A percentile compares a stretch with the other conserved stretches of the same genome.
These are phyloP conservation scores for Solen grandis DNA, from an alignment of 1,140 invertebrate species.

Conservation along the genomic window DNA sequence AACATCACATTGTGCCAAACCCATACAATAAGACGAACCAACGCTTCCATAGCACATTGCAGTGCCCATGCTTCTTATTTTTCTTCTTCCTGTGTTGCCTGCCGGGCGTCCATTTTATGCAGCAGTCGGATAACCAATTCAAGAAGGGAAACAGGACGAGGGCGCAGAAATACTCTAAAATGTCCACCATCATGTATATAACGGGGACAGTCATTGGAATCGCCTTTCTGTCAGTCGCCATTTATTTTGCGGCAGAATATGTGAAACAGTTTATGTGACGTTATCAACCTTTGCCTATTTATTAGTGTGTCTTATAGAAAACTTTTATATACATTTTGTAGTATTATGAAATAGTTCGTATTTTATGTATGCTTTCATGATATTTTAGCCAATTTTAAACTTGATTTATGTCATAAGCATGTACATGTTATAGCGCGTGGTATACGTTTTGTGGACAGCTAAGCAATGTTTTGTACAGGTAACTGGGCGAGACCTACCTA, in stretches of 20 bases:
- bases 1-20: conserved; percentile 53
- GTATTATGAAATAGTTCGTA: no score
- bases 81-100: conserved; percentile 67
- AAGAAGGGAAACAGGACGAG: conserved; percentile 49
- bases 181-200: conserved; percentile 49
- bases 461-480: no score
- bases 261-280: conserved; percentile 41
- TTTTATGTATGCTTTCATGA: no score
- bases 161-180: conserved; percentile 51
- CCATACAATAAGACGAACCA: conserved; percentile 64
- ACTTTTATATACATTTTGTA: no score
- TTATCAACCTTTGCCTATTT: no score
- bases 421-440: no score
- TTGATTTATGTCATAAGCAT: no score
- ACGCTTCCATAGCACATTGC: conserved; percentile 58
- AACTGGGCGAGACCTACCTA: no score
- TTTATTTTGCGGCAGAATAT: conserved; percentile 43
- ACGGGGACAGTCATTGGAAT: conserved; percentile 47
- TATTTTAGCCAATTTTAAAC: no score
- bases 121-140: conserved; percentile 54
- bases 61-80: conserved; percentile 65
- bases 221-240: conserved; percentile 41
- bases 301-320: no score
- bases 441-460: no score
- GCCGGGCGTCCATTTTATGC: conserved; percentile 62